Base-by-base conservation (phyloP, 2,888 invertebrate species). In the Pyralis farinalis region DNA sequence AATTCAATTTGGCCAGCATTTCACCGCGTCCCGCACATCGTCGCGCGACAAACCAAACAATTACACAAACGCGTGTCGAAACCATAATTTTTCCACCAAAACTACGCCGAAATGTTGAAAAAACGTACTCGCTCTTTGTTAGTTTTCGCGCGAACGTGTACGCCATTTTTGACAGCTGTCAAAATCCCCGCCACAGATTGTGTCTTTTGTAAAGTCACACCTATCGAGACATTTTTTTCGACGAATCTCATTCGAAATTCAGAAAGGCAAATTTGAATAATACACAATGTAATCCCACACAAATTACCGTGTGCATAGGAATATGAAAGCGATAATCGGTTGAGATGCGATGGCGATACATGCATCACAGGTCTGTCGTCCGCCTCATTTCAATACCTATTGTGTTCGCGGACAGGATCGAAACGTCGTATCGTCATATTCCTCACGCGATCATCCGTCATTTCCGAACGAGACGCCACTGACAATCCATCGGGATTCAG, bases 101-200 rank as follows among this genome's bases (percentile, higher is more conserved):
- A 66, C 73, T 63, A 60, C 67, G 71, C 60, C 72, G 56, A 76
- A 80, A 76, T 69, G 69, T 51, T 61, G 62, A 72, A 77, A 78
- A 80, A 82, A 65, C 49, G 55, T 47, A 57, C 58, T 64, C 55
- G 58, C 70, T 69, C 75, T 76, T 72, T 74, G 83, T 82, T 83
- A 82, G 78, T 74, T 83, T 79, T 77, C 80, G 77, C 85, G 80
- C 79, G 71, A 71, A 72, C 75, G 65, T 63, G 67, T 57, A 71
- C 65, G 68, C 75, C 74, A 79, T 73, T 78, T 77, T 73, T 86
- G 87, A 85, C 86, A 86, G 83, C 83, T 86, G 86, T 86, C 87
- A 86, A 78, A 77, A 65, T 68, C 16, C 16, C 16, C 58, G 57
- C 60, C 50, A 63, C 70, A 65, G 72, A 73, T 70, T 66, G 71